phyloP scores from a whole-genome alignment of 2,888 invertebrate genomes.

The Ectropis crepuscularia region DNA sequence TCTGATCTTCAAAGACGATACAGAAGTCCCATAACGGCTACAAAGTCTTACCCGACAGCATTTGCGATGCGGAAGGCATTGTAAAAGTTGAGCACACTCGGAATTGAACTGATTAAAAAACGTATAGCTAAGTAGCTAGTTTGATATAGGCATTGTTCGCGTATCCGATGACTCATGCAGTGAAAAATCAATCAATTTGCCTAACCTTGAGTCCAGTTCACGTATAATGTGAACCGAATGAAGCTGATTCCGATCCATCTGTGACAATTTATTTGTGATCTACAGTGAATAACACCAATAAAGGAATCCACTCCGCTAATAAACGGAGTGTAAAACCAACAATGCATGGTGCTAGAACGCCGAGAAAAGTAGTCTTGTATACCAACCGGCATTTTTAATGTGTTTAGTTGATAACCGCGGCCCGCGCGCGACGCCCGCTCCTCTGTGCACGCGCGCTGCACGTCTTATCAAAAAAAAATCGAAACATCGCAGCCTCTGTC shows the following conservation, averaged over 20 bases:
- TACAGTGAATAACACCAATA: conserved; percentile 2
- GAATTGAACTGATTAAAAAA: conserved; percentile 15
- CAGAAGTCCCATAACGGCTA: conserved; percentile 12
- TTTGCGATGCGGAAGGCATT: conserved; percentile 2
- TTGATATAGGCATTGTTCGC: conserved; percentile 13
- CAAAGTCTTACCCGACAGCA: background rate
- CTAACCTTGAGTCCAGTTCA: conserved; percentile 44
- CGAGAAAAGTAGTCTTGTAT: conserved; percentile 58
- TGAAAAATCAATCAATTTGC: conserved; percentile 39
- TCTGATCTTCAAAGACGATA: conserved; percentile 8
- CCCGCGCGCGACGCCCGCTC: conserved; percentile 70
- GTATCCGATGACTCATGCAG: conserved; percentile 25
- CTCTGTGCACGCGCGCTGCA: conserved; percentile 50
- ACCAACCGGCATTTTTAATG: conserved; percentile 70
- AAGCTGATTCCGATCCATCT: conserved; percentile 2
- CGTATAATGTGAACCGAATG: conserved; percentile 42
- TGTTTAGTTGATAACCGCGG: conserved; percentile 79
- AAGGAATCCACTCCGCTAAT: conserved; percentile 6
- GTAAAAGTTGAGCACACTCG: conserved; percentile 2
- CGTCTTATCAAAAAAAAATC: conserved; percentile 47
- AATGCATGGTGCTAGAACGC: conserved; percentile 50
- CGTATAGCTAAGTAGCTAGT: conserved; percentile 6
- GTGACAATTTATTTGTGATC: conserved; percentile 15
- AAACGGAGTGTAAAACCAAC: conserved; percentile 40
- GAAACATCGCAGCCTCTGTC: conserved; percentile 16